A percentile compares a stretch with the other conserved stretches of the same genome.
Evolutionary conservation across 1,140 invertebrate species (phyloP).

Genomic region (Lamellibrachia luymesi): DNA sequence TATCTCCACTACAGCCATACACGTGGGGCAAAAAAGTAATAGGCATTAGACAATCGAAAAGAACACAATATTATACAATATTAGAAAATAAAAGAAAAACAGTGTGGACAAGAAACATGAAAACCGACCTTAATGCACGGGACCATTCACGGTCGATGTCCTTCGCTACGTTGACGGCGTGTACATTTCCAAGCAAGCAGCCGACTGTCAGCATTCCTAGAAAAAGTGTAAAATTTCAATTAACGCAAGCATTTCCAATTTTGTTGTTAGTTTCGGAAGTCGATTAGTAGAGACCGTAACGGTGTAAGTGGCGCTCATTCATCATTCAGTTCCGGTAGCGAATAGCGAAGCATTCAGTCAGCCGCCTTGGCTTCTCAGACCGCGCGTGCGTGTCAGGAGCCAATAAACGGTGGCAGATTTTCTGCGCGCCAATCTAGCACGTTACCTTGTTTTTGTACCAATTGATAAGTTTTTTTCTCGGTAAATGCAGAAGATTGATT

Average conservation of each 20-base stretch:
- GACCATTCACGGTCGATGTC: slow-evolving; percentile 57
- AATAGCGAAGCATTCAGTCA: background rate
- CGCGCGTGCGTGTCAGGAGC: background rate
- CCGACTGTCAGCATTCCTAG: slow-evolving; percentile 56
- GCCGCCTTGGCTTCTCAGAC: background rate
- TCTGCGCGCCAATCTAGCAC: background rate
- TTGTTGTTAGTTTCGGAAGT: background rate
- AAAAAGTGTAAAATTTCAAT: slow-evolving; percentile 18
- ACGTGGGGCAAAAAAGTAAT: too few relatives aligned
- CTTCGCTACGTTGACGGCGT: slow-evolving; percentile 51
- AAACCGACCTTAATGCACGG: slow-evolving; percentile 10
- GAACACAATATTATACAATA: background rate
- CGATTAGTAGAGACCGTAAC: background rate
- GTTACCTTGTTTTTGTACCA: background rate
- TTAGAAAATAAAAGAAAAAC: background rate
- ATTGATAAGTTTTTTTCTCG: background rate
- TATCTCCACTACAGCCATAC: too few relatives aligned
- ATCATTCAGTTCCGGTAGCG: background rate
- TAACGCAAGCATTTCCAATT: background rate
- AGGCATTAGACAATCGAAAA: too few relatives aligned
- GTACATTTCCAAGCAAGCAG: slow-evolving; percentile 51
- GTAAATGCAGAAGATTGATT: background rate
- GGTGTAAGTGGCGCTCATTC: background rate
- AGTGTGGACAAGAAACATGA: background rate
- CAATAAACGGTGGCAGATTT: background rate